Evolutionary conservation across 2,797 vertebrate species (phyloP).

Genomic region (Heteromormyrus szaboi): DNA sequence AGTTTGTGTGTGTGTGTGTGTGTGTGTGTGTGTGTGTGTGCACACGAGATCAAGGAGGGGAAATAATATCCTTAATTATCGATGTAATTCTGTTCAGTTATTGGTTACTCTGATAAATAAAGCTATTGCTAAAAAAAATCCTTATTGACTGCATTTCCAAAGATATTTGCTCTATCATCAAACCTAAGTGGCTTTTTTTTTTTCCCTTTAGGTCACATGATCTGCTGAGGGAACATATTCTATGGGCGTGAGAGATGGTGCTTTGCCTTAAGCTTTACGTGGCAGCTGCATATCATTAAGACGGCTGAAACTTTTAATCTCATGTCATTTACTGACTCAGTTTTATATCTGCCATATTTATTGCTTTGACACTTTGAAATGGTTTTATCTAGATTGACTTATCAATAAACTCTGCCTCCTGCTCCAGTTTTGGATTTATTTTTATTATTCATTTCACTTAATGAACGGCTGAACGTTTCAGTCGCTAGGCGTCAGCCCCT

Average conservation of each 20-base stretch:
- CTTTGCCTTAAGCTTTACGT: constrained; percentile 51
- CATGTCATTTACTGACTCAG: constrained; percentile 49
- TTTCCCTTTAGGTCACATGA: constrained; percentile 46
- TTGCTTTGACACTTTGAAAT: constrained; percentile 52
- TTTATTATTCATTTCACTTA: background rate
- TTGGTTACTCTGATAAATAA: background rate
- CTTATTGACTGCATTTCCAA: background rate
- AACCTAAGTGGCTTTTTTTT: background rate
- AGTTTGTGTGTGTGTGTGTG: background rate
- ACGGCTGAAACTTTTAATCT: constrained; percentile 35
- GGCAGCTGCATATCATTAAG: constrained; percentile 49
- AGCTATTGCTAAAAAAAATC: background rate
- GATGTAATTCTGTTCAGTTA: background rate
- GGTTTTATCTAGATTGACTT: constrained; percentile 39
- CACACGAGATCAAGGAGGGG: background rate
- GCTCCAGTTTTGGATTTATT: constrained; percentile 13
- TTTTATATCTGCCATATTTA: constrained; percentile 66
- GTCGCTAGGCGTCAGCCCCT: background rate
- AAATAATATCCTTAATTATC: background rate
- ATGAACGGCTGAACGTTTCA: background rate
- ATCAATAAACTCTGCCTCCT: constrained; percentile 63
- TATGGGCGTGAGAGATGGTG: constrained; percentile 47
- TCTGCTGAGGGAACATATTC: constrained; percentile 48
- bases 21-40: background rate
- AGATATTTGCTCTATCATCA: background rate